A percentile compares a stretch with the other conserved stretches of the same genome.
Evolutionary conservation across 2,888 invertebrate species (phyloP).

Genomic region (Laspeyria flexula): DNA sequence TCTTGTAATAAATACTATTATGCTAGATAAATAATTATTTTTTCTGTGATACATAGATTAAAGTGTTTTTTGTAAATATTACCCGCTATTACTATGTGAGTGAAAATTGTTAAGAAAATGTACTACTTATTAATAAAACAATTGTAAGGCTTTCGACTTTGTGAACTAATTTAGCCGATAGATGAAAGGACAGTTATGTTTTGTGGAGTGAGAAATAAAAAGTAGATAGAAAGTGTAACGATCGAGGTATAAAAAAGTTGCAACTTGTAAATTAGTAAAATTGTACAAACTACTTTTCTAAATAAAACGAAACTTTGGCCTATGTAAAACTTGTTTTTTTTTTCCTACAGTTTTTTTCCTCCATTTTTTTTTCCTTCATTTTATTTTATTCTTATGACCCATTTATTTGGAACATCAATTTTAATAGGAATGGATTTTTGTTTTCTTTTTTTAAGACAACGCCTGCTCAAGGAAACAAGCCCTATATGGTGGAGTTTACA

Average conservation of each 20-base stretch:
- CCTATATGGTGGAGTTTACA: too few relatives aligned
- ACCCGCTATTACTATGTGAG: constrained; percentile 64
- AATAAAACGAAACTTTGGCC: constrained; percentile 85
- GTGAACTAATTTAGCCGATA: constrained; percentile 56
- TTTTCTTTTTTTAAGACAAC: too few relatives aligned
- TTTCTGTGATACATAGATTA: constrained; percentile 85
- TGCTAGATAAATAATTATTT: constrained; percentile 79
- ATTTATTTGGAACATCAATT: too few relatives aligned
- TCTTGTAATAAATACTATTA: constrained; percentile 59
- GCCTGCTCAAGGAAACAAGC: too few relatives aligned
- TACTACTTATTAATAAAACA: constrained; percentile 47
- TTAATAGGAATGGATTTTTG: too few relatives aligned
- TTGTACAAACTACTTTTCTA: constrained; percentile 84
- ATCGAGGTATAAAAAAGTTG: constrained; percentile 42
- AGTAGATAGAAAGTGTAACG: constrained; percentile 53
- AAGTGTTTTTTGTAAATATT: constrained; percentile 77
- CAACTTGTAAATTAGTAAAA: constrained; percentile 72
- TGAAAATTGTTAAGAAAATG: constrained; percentile 64
- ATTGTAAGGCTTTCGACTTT: constrained; percentile 75
- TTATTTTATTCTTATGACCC: too few relatives aligned
- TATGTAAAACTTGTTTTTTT: constrained; percentile 67
- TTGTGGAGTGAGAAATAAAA: constrained; percentile 67
- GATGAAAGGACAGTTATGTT: constrained; percentile 50
- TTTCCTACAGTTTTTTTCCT: constrained; percentile 10
- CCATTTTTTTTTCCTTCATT: background rate